Evolutionary conservation across 37 sponge, comb jelly and placozoan genomes (phyloP).

Genomic region (Cliona cf. orientalis): DNA sequence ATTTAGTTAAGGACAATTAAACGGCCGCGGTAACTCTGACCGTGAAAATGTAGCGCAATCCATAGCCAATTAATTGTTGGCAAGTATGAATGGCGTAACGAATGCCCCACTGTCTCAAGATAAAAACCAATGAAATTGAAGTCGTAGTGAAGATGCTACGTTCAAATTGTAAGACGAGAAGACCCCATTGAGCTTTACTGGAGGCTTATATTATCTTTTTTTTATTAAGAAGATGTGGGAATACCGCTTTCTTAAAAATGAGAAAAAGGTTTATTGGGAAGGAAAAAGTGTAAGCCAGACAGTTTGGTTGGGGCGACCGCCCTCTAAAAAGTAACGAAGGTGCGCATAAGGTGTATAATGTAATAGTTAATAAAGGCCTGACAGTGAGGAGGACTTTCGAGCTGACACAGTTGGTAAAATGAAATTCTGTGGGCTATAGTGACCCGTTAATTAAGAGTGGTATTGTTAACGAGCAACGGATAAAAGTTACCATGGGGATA

Average conservation of each 20-base stretch:
- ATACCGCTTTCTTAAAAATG: neutral
- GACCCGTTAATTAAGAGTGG: constrained; percentile 84
- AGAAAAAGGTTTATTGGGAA: constrained; percentile 4
- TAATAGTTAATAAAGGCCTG: constrained; percentile 70
- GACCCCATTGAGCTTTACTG: constrained; percentile 96
- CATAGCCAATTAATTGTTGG: constrained; percentile 97
- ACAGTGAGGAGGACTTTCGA: constrained; percentile 78
- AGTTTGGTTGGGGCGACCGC: constrained; percentile 93
- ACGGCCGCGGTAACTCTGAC: constrained; percentile 97
- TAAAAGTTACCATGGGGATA: constrained; percentile 96
- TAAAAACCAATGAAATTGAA: constrained; percentile 93
- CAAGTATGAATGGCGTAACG: constrained; percentile 94
- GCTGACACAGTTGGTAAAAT: constrained; percentile 64
- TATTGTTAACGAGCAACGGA: constrained; percentile 81
- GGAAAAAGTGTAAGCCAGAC: constrained; percentile 67
- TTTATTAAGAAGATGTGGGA: constrained; percentile 30
- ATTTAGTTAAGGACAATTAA: constrained; percentile 78
- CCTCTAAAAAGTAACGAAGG: constrained; percentile 94
- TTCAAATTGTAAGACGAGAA: constrained; percentile 94
- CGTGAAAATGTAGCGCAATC: constrained; percentile 97
- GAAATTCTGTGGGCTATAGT: constrained; percentile 71
- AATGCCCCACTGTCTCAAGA: constrained; percentile 94
- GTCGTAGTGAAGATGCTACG: constrained; percentile 93
- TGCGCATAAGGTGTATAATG: constrained; percentile 58
- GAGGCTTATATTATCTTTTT: constrained; percentile 66